Percentiles rank a stretch among this genome's conserved stretches.
Evolutionary conservation across 1,140 invertebrate genomes (phyloP).

Genomic region (Diploscapter pachys): DNA sequence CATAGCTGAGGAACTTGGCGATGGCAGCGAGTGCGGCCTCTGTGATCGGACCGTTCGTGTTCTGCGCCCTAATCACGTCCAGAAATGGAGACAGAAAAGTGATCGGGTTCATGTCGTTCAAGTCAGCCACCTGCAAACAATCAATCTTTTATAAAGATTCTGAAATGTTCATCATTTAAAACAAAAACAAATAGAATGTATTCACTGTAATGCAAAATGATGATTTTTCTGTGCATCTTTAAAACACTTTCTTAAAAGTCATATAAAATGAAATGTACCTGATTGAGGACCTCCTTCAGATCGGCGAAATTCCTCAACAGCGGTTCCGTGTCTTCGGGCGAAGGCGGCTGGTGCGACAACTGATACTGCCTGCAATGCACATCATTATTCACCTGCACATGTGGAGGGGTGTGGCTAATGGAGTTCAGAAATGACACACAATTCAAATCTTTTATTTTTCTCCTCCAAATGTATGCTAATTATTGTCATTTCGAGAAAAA

Average conservation of each 20-base stretch:
- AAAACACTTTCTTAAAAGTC: neutral
- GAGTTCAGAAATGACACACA: too few species aligned
- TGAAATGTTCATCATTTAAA: neutral
- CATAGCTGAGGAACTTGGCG: conserved; percentile 39
- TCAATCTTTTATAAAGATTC: conserved; percentile 9
- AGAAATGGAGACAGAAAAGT: conserved; percentile 42
- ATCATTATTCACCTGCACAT: neutral
- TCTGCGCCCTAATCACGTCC: conserved; percentile 36
- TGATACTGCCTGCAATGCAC: conserved; percentile 19
- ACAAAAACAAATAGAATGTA: neutral
- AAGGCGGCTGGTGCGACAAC: conserved; percentile 22
- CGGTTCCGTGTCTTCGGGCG: conserved; percentile 36
- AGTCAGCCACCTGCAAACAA: conserved; percentile 31
- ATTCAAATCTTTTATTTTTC: too few species aligned
- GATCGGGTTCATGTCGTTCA: conserved; percentile 41
- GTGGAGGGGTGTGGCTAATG: too few species aligned
- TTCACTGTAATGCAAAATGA: neutral
- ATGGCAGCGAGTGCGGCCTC: conserved; percentile 37
- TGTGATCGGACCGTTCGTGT: conserved; percentile 43
- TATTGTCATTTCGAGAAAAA: neutral
- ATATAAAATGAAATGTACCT: conserved; percentile 7
- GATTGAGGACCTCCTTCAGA: conserved; percentile 39
- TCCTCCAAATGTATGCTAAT: too few species aligned
- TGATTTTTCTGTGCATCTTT: neutral
- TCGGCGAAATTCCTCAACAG: conserved; percentile 40